Percentiles rank a stretch among this genome's conserved stretches.
Evolutionary conservation across 1,140 invertebrate species (phyloP).

Genomic region (Ceratosolen fusciceps): DNA sequence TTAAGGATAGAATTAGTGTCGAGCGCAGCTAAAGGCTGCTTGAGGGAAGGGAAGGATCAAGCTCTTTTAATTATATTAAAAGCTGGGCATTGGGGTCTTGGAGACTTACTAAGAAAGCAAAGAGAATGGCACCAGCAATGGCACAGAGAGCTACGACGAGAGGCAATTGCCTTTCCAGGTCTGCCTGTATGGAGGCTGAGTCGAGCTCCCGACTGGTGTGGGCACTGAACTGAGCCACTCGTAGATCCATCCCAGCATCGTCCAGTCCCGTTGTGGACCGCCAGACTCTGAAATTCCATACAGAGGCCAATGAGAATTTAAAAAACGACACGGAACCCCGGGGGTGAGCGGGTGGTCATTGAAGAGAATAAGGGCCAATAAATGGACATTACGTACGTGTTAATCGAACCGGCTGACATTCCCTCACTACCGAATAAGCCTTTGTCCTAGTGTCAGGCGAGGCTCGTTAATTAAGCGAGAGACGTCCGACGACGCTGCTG

Average conservation of each 20-base stretch:
- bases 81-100: too few relatives aligned
- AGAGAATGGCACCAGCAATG: slow-evolving; percentile 68
- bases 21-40: neutral
- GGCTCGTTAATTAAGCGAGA: slow-evolving; percentile 7
- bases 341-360: too few relatives aligned
- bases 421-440: slow-evolving; percentile 55
- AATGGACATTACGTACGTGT: slow-evolving; percentile 62
- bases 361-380: too few relatives aligned
- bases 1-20: neutral
- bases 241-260: slow-evolving; percentile 72
- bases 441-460: slow-evolving; percentile 10
- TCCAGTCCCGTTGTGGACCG: slow-evolving; percentile 71
- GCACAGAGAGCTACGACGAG: slow-evolving; percentile 67
- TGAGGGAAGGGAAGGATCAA: too few relatives aligned
- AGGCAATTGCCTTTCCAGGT: slow-evolving; percentile 69
- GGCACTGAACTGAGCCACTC: slow-evolving; percentile 64
- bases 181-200: slow-evolving; percentile 63
- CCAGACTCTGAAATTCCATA: slow-evolving; percentile 66
- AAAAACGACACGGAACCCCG: too few relatives aligned
- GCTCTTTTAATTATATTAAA: too few relatives aligned
- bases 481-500: neutral
- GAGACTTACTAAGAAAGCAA: slow-evolving; percentile 69
- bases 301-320: neutral
- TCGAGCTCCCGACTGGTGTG: slow-evolving; percentile 64
- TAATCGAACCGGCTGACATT: slow-evolving; percentile 68